Evolutionary conservation across 2,113 vertebrate species (phyloP).

Genomic region (Zootoca vivipara): DNA sequence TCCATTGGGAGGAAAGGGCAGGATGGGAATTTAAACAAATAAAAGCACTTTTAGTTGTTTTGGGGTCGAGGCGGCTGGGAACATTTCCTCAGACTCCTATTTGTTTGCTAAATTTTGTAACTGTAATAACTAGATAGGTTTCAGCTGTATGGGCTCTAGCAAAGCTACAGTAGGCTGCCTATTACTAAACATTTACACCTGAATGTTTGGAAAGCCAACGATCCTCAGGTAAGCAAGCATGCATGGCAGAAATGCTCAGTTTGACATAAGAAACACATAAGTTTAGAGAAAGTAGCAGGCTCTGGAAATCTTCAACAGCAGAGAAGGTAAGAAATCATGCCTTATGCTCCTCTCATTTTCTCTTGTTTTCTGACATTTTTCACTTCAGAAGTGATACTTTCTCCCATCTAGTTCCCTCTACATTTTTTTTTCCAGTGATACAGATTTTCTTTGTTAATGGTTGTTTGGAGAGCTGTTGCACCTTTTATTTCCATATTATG

Average conservation of each 20-base stretch:
- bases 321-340: not conserved
- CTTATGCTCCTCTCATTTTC: not conserved
- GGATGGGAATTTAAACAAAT: too few species aligned
- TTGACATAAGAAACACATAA: not conserved
- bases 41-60: not conserved
- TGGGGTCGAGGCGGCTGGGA: not conserved
- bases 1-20: not conserved
- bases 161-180: not conserved
- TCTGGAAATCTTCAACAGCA: not conserved
- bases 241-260: not conserved
- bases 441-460: not conserved
- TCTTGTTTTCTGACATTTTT: not conserved
- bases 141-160: not conserved
- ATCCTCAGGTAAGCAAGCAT: not conserved
- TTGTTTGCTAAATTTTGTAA: not conserved
- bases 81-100: not conserved
- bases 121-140: not conserved
- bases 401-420: not conserved
- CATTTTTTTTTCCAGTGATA: not conserved
- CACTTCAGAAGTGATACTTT: not conserved
- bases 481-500: not conserved
- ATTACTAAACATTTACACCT: not conserved
- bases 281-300: not conserved
- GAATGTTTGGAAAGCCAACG: not conserved
- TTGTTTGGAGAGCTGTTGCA: not conserved